Evolutionary conservation across 2,888 invertebrate species (phyloP).

Genomic region (Hydraecia micacea): DNA sequence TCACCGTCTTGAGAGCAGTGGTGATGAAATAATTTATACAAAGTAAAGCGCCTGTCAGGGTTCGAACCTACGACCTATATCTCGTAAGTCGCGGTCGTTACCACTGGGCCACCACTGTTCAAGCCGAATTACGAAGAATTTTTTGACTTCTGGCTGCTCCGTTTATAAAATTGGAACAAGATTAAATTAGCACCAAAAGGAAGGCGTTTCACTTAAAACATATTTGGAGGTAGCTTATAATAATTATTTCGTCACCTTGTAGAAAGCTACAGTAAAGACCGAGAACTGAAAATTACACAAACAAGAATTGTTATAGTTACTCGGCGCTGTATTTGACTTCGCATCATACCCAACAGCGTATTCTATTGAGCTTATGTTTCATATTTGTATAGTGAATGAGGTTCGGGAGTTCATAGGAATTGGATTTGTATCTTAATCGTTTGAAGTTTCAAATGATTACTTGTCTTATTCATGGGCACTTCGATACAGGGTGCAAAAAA

Average conservation of each 20-base stretch:
- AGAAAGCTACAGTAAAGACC: too few relatives aligned
- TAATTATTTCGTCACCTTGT: not conserved
- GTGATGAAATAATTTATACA: too few relatives aligned
- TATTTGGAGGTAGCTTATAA: not conserved
- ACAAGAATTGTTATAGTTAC: conserved; percentile 4
- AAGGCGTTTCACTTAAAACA: not conserved
- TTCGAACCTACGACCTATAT: too few relatives aligned
- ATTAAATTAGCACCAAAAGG: not conserved
- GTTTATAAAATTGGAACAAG: not conserved
- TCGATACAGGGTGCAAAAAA: not conserved
- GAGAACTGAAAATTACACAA: conserved; percentile 22
- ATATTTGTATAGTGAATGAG: not conserved
- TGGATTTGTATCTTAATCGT: not conserved
- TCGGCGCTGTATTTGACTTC: conserved; percentile 16
- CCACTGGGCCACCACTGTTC: too few relatives aligned
- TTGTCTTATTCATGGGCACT: not conserved
- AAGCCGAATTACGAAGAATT: not conserved
- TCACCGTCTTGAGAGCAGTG: too few relatives aligned
- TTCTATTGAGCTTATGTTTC: conserved; percentile 2
- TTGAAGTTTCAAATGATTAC: not conserved
- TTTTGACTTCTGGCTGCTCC: not conserved
- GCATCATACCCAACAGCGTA: not conserved
- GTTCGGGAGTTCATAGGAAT: not conserved
- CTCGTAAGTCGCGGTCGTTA: too few relatives aligned
- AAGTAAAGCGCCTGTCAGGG: too few relatives aligned